Evolutionary conservation across 2,113 vertebrate species (phyloP), one percentile per base, ranked within the genome.

Genomic region (Pterocles burchelli): DNA sequence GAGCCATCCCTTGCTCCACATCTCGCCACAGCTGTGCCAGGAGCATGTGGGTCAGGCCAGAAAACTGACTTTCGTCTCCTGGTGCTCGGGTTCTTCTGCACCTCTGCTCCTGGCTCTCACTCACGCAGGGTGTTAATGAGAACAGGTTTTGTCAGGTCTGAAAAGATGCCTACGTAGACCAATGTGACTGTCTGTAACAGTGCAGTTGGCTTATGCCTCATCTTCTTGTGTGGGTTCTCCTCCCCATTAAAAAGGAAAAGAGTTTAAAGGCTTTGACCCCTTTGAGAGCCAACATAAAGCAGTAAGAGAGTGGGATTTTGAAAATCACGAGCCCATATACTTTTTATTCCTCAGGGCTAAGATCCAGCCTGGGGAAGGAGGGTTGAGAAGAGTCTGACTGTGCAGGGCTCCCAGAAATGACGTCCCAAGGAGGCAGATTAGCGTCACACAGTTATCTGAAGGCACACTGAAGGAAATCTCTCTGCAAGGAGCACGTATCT

Each of bases 101-200:
- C 21, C 52, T 86, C 54, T 77, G 62, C 41, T 25, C 43, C 49
- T 29, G 34, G 14, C 48, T 76, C 24, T 88, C 48, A 33, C 38
- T 81, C 45, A 6, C 21, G 31, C 61, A 83, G 57, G 10, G 9
- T 36, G 17, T 81, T 59, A 41, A 20, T 36, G 25, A 65, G 43
- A 62, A 48, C 1, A 7, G 8, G 21, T 67, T 86, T 75, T 57
- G 48, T 62, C 22, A 58, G 26, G 38, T 52, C 57, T 81, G 61
- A 74, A 24, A 29, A 59, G 59, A 59, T 55, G n/a, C 38, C 46
- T 28, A 0, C 1, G 0, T 38, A 46, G 74, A 41, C 0, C 1
- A n/a, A 29, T 4, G 7, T 48, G 72, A 34, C 26, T 58, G n/a
- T 49, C 57, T 81, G 7, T 88, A 48, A 29, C 0, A 1, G 41